Evolutionary conservation across 2,113 vertebrate genomes (phyloP), one percentile per base, ranked within the genome.

Genomic region (Saguinus imperator): DNA sequence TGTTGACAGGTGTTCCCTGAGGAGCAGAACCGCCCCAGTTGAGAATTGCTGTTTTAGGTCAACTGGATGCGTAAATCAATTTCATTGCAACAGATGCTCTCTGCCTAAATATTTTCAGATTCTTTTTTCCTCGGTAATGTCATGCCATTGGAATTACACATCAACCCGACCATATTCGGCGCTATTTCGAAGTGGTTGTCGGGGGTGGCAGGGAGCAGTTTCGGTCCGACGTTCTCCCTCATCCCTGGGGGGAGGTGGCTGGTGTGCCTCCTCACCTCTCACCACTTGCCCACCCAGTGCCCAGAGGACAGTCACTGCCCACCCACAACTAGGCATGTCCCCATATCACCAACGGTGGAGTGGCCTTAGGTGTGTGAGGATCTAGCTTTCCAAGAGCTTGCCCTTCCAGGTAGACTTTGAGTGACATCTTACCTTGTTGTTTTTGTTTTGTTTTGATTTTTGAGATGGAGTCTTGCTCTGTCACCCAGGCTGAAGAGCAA

Each of bases 271-370:
- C n/a, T 57, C 1, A 0, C 52, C 43, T 18, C 8, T 17, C 17
- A 8, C 4, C 52, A 52, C 2, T 12, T 12, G 7, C 8, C 61
- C 61, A 86, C 64, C 73, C 66, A 43, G 5, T 37, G 66, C 87
- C 91, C 43, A 21, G n/a, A 52, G 23, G 70, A 8, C 17, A 13
- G 16, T 73, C 48, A 50, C 57, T n/a, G 57, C 45, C 20, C 55
- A n/a, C 45, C 57, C 29, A 0, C 14, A 0, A 43, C 43, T 70
- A 45, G 95, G 76, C 76, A 32, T 11, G 35, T 8, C 43, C 80
- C 45, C 1, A 0, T 21, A 16, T 48, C 35, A 9, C 61, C 20
- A 0, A 1, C 2, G 0, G 6, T 25, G 23, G 27, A 50, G 68
- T 40, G 12, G 14, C 6, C 40, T 48, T 45, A 21, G 5, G 6